phyloP scores from a whole-genome alignment of 2,113 vertebrate genomes.

The Xyrauchen texanus region DNA sequence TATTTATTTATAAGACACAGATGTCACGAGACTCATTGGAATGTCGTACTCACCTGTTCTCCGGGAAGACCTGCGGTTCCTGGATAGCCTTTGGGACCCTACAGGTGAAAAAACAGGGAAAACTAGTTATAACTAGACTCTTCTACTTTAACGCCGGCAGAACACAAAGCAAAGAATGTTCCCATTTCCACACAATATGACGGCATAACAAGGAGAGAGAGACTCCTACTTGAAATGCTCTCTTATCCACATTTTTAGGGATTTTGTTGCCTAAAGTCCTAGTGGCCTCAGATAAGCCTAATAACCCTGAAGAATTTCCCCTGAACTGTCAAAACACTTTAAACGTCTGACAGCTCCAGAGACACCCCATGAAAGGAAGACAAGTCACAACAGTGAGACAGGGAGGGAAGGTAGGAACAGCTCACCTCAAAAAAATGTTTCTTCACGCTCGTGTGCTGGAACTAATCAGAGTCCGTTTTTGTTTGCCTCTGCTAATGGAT shows the following conservation, averaged over 20 bases:
- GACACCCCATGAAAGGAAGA: conserved; percentile 12
- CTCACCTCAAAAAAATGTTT: neutral
- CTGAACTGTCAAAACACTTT: conserved; percentile 42
- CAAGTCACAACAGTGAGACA: conserved; percentile 30
- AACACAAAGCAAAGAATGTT: too few species aligned
- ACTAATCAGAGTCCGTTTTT: too few species aligned
- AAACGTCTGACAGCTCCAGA: conserved; percentile 36
- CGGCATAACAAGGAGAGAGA: neutral
- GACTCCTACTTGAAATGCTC: neutral
- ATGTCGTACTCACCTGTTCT: conserved; percentile 76
- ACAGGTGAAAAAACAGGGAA: conserved; percentile 50
- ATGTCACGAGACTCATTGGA: too few species aligned
- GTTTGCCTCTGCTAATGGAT: too few species aligned
- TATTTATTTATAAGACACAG: too few species aligned
- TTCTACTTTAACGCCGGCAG: too few species aligned
- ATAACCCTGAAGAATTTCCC: conserved; percentile 38
- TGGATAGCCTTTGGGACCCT: conserved; percentile 89
- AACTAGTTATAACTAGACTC: neutral
- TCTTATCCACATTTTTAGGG: conserved; percentile 27
- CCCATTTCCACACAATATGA: too few species aligned
- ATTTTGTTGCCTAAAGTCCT: conserved; percentile 31
- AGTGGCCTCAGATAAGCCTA: conserved; percentile 29
- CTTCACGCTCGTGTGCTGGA: too few species aligned
- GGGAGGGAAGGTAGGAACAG: conserved; percentile 5
- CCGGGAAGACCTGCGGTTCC: conserved; percentile 81